Evolutionary conservation across 2,888 invertebrate genomes (phyloP), one percentile per base, ranked within the genome.

Genomic region (Lobophora halterata): DNA sequence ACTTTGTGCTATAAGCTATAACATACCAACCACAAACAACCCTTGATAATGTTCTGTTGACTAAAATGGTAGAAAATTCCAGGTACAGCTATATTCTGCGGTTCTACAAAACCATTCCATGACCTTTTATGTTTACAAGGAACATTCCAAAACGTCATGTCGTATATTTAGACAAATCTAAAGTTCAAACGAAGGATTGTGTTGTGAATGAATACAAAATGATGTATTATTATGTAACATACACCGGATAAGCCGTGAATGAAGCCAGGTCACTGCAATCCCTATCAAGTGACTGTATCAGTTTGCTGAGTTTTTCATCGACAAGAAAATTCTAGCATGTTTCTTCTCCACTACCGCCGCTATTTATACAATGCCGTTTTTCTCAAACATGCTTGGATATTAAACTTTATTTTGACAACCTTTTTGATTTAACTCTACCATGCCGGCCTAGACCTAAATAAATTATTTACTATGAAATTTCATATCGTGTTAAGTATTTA

Each of bases 221-320:
- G 47, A 50, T 62, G 68, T 21, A 10, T 6, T 10, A 10, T 19
- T 63, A 67, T 57, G 52, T 42, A 71, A 47, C 9, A 14, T 24
- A 46, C 63, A 76, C 74, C 72, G 71, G 72, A 73, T 71, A 65
- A 70, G 62, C 64, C 55, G 52, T 61, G 59, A 71, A 67, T 57
- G 73, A 72, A 73, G 70, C 67, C 71, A 48, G 52, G 21, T 55
- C 55, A 51, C 39, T 43, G 45, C 52, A 59, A 66, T 46, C 58
- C 60, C 66, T 74, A 71, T 73, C 69, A 60, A 62, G 58, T 73
- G 61, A 64, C 70, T 57, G 71, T 71, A 70, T 75, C 72, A 74
- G 61, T 61, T 65, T 50, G 52, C 64, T 55, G 57, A 65, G 60
- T 52, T 56, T 56, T 54, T 49, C 63, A 58, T 45, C 56, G 31